Base-by-base conservation (phyloP, 1,140 invertebrate species). In the Cylas formicarius region DNA sequence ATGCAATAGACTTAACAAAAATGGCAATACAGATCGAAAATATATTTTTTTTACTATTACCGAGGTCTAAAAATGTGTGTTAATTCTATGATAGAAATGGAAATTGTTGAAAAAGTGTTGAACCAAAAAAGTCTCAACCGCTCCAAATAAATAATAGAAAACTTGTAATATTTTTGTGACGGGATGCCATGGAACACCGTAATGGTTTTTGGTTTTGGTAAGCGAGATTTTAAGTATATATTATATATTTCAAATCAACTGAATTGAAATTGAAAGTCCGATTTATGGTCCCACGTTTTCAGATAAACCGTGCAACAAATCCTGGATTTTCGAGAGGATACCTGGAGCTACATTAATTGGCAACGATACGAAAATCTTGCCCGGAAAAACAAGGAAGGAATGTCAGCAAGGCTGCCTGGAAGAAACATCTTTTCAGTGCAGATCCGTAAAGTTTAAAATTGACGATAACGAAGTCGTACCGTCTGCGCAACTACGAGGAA, bases 381-480 rank as follows among this genome's bases (percentile, higher is more conserved):
- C 63, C 11, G 17, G 6, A 10, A 60, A 58, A 37, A 69, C 67
- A 44, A 60, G 68, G 42, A 60, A 56, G 47, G 67, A 68, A 47
- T 73, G 71, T 53, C 62, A 71, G 43, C 66, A 72, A 47, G 53
- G 55, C 19, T 73, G 71, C 50, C 58, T 73, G 34, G 58, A 67
- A 24, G 69, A 72, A 60, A 62, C 36, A 9, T 43, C 58, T 22
- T 72, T 71, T 49, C 31, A 51, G 23, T 72, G 71, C 53, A 63
- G 62, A 44, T 72, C 71, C 14, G 60, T 60, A 36, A 71, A 71
- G 50, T 73, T 71, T 52, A 61, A 58, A 16, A 61, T 69, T 19
- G 63, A 60, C 26, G 44, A 57, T 20, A 67, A 67, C 42, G 60
- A n/a, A n/a, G n/a, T n/a, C n/a, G n/a, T n/a, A n/a, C 62, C 0